Base-by-base conservation (phyloP, 2,797 vertebrate species). In the Ptychobarbus kaznakovi region DNA sequence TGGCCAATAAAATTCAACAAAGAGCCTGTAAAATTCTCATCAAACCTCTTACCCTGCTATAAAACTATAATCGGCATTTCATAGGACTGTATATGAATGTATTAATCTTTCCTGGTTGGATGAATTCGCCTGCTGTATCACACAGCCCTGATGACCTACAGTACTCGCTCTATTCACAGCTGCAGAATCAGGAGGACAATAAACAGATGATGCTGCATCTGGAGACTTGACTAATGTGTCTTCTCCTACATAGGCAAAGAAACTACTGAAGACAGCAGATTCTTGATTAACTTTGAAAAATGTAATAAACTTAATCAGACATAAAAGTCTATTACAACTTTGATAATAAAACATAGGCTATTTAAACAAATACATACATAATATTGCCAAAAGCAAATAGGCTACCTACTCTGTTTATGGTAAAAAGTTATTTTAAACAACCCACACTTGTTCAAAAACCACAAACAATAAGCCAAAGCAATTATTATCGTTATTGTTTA, bases 161-260 rank as follows among this genome's bases (percentile, higher is more conserved):
- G 61, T 32, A n/a, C 46, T 78, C 46, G 16, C 35, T 78, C 63
- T 38, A 12, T 66, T 84, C 74, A 70, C 82, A 84, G 74, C 82
- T 84, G 49, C 82, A 78, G 51, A 61, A 58, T 42, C 73, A 84
- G n/a, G 63, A 78, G 49, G 49, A 84, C 75, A 78, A 53, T 78
- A 84, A 84, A 84, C 49, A 84, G 61, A 84, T 84, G 74, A 68
- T 53, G 73, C 61, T 77, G 82, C 82, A 83, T 44, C 49, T 76
- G 74, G 66, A 83, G 7, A 77, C 82, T 84, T 49, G 35, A 68
- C 65, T 40, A 68, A 84, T 83, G 70, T 25, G 56, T 40, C 58
- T 65, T 83, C 61, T 77, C 46, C 40, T 9, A 66, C 0, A 66
- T 58, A 77, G 38, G 63, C 61, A 69, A 18, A 46, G 38, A 58